Base-by-base conservation (phyloP, 2,113 vertebrate genomes). In the Mormyrus iriodes region DNA sequence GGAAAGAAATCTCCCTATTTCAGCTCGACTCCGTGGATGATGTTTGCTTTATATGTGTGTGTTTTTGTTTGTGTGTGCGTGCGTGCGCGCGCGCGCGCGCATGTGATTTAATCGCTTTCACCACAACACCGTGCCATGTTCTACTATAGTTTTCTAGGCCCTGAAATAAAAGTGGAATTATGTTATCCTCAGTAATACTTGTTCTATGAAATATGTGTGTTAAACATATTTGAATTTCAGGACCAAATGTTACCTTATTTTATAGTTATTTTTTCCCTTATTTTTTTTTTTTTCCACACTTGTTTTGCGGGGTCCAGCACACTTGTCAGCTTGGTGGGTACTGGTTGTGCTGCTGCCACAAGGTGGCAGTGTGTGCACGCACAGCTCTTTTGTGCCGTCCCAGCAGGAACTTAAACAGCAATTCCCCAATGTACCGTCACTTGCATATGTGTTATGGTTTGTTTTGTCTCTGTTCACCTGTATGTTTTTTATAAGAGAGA, bases 401-500 rank as follows among this genome's bases (percentile, higher is more conserved):
- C 42, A 84, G 21, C 44, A 44, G 46, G 12, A 44, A 49, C 19
- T n/a, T 51, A n/a, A 31, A 82, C 79, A 3, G 19, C 6, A 31
- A 52, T 46, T 42, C 79, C 42, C 52, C 12, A 85, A 24, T 84
- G 88, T 85, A 84, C 79, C 53, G 76, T 84, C 76, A 88, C 17
- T 42, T 87, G 55, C 52, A 65, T 39, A 44, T 42, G 65, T 51
- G 19, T 87, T 61, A 39, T 48, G 53, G 31, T 61, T 19, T 87
- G 7, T 39, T 44, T 58, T 85, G 82, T 85, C 46, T 85, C 35
- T 85, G 19, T 87, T 87, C 31, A 27, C 19, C 42, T 65, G 15
- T 87, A 39, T 55, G n/a, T 65, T 87, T 87, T 61, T 87, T 79
- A 79, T 79, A 42, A 79, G 55, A 87, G 19, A 79, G 86, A 65